Conservation (phyloP, 2,797 vertebrate species). For the Betta splendens region DNA sequence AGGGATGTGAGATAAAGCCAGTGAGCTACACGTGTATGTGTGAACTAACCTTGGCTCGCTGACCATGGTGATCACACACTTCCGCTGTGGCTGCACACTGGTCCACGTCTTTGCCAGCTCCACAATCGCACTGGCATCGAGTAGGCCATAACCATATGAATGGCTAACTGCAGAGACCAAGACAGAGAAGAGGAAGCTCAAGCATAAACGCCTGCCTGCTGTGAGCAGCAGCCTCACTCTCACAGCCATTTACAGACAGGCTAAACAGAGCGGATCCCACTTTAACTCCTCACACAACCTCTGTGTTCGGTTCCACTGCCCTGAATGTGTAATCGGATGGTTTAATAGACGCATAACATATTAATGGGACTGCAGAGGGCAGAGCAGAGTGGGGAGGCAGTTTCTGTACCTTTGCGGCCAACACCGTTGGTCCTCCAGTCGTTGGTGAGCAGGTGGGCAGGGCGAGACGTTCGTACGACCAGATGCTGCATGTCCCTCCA, state of each 20-base stretch:
- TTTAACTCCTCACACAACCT: slow-evolving; percentile 9
- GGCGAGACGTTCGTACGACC: slow-evolving; percentile 93
- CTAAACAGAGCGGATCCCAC: background rate
- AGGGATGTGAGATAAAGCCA: background rate
- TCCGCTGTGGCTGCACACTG: slow-evolving; percentile 88
- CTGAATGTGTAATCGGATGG: slow-evolving; percentile 14
- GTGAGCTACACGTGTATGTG: slow-evolving; percentile 8
- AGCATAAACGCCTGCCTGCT: slow-evolving; percentile 41
- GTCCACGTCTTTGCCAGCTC: slow-evolving; percentile 91
- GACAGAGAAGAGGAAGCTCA: slow-evolving; percentile 17
- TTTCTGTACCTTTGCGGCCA: slow-evolving; percentile 89
- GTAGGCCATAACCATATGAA: slow-evolving; percentile 94
- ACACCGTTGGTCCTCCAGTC: slow-evolving; percentile 97
- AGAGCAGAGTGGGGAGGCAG: slow-evolving; percentile 15
- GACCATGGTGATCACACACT: slow-evolving; percentile 89
- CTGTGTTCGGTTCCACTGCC: background rate
- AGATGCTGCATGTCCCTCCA: slow-evolving; percentile 99
- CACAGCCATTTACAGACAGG: slow-evolving; percentile 13
- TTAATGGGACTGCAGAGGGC: slow-evolving; percentile 28
- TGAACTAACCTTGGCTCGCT: slow-evolving; percentile 87
- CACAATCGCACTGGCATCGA: slow-evolving; percentile 93
- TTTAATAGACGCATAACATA: slow-evolving; percentile 23
- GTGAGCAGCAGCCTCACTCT: slow-evolving; percentile 25
- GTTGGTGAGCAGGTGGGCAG: slow-evolving; percentile 89
- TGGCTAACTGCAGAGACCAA: slow-evolving; percentile 88